These are phyloP conservation scores for Melipona beecheii DNA, from an alignment of 2,888 invertebrate genomes.

Conservation along the genomic window DNA sequence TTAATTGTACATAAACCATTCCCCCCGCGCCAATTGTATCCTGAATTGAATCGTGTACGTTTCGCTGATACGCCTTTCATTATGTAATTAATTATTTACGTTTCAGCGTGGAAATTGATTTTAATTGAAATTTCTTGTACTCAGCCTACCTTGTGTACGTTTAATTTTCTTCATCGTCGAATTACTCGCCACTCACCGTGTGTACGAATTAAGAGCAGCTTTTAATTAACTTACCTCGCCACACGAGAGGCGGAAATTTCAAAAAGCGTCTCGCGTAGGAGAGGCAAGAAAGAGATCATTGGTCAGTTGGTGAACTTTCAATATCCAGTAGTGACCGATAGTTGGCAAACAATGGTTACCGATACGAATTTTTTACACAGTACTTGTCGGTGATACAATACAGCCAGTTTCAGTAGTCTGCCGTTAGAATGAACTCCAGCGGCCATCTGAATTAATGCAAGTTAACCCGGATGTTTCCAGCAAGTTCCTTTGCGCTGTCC, in stretches of 20 bases:
- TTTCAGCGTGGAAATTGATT: neutral
- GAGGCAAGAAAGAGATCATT: neutral
- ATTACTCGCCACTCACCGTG: neutral
- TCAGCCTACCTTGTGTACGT: neutral
- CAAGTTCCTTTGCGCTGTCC: slow-evolving; percentile 68
- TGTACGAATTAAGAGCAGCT: neutral
- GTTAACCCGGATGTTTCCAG: slow-evolving; percentile 73
- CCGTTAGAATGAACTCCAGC: slow-evolving; percentile 49
- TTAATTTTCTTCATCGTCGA: neutral
- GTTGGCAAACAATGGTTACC: neutral
- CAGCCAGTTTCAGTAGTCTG: slow-evolving; percentile 28
- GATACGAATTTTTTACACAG: slow-evolving; percentile 55
- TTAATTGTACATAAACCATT: slow-evolving; percentile 14
- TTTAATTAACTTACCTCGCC: neutral
- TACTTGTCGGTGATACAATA: slow-evolving; percentile 59
- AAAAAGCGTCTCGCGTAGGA: neutral
- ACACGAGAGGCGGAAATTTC: neutral
- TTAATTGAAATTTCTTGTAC: slow-evolving; percentile 10
- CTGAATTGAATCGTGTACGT: neutral
- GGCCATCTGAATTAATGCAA: slow-evolving; percentile 74
- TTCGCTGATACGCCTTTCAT: neutral
- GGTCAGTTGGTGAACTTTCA: neutral
- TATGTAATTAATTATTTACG: slow-evolving; percentile 26
- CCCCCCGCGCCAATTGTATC: neutral
- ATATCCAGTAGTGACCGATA: no score